Percentiles rank a stretch among this genome's conserved stretches.
These are phyloP conservation scores for Rhizoglyphus robini DNA, from an alignment of 1,140 invertebrate species.

Conservation along the genomic window DNA sequence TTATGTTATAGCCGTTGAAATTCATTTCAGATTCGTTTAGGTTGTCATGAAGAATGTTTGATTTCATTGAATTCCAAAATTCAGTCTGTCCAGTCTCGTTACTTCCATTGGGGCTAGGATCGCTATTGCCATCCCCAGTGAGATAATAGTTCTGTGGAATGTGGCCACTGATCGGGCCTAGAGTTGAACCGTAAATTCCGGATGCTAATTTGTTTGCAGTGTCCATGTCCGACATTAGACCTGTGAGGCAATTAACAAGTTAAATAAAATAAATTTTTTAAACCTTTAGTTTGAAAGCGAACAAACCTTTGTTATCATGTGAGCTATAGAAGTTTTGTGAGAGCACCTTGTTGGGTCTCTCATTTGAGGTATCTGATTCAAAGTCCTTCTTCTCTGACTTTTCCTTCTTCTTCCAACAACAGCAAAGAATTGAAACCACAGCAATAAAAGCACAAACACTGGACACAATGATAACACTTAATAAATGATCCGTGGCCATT, in stretches of 20 bases:
- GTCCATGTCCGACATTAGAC: slow-evolving; percentile 12
- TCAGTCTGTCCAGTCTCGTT: slow-evolving; percentile 44
- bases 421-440: slow-evolving; percentile 59
- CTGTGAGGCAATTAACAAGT: not conserved
- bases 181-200: slow-evolving; percentile 19
- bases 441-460: slow-evolving; percentile 22
- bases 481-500: slow-evolving; percentile 50
- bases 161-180: not conserved
- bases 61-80: slow-evolving; percentile 24
- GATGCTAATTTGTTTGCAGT: slow-evolving; percentile 16
- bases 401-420: slow-evolving; percentile 58
- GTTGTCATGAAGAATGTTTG: slow-evolving; percentile 20
- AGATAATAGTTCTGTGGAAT: slow-evolving; percentile 22
- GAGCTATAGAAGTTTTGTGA: slow-evolving; percentile 5
- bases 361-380: slow-evolving; percentile 13
- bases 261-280: slow-evolving; percentile 4
- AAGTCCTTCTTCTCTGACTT: slow-evolving; percentile 53
- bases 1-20: slow-evolving; percentile 22
- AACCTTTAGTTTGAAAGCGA: not conserved
- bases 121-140: slow-evolving; percentile 13
- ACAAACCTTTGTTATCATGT: slow-evolving; percentile 22
- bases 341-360: not conserved
- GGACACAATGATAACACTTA: slow-evolving; percentile 57
- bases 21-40: not conserved
- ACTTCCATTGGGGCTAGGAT: slow-evolving; percentile 25